These are phyloP conservation scores for Sturnira hondurensis DNA, from an alignment of 2,113 vertebrate genomes.

Conservation along the genomic window DNA sequence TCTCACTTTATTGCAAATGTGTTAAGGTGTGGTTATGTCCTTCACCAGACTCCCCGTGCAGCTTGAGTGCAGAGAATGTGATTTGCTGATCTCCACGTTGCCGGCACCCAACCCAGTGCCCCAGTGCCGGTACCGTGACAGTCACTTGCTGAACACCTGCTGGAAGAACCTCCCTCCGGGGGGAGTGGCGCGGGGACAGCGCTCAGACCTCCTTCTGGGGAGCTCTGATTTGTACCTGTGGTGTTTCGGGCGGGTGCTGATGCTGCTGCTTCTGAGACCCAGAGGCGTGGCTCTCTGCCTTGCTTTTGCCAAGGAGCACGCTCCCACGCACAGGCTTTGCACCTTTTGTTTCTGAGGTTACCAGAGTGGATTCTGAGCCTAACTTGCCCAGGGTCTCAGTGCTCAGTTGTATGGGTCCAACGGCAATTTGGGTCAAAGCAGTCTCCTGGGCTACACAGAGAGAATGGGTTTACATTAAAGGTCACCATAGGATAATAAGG, in stretches of 20 bases:
- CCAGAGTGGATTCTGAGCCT: constrained; percentile 60
- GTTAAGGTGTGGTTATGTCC: background rate
- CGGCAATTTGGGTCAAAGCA: background rate
- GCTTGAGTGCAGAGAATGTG: background rate
- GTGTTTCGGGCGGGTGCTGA: background rate
- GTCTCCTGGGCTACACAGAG: background rate
- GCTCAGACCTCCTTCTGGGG: background rate
- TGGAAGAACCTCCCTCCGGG: background rate
- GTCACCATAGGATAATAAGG: background rate
- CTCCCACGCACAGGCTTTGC: constrained; percentile 52
- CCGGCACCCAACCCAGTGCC: background rate
- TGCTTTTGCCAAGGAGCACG: background rate
- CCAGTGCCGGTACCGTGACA: background rate
- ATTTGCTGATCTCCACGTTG: background rate
- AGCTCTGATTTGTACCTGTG: constrained; percentile 65
- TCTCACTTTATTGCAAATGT: background rate
- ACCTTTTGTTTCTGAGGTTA: background rate
- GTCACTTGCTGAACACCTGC: background rate
- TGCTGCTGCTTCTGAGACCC: constrained; percentile 69
- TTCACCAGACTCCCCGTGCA: background rate
- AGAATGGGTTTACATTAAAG: background rate
- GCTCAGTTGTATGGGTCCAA: constrained; percentile 17
- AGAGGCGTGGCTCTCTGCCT: background rate
- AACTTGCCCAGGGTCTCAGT: constrained; percentile 73
- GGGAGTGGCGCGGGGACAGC: background rate